Base-by-base conservation (phyloP, 2,888 invertebrate genomes). In the Pristionchus maxplancki region DNA sequence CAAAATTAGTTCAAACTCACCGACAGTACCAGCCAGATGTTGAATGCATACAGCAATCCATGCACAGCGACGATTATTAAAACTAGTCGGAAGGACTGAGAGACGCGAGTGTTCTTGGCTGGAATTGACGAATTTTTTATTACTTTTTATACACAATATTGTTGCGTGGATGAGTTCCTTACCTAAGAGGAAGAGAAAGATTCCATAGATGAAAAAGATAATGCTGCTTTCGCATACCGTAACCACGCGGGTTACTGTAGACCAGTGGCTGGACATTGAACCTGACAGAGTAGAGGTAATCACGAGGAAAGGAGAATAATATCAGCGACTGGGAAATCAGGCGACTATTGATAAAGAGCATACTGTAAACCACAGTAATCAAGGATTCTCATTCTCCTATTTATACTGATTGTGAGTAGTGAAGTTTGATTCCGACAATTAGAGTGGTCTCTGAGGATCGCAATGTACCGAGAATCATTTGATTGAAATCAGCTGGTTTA, bases 1-100 rank as follows among this genome's bases (percentile, higher is more conserved):
- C n/a, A 58, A 24, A 17, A 58, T 58, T 1, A 58, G 58, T n/a
- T n/a, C n/a, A n/a, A 24, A 9, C 74, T 40, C 17, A 78, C 78
- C 44, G 78, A 78, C 0, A 78, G 78, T 6, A 78, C 78, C 9
- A 78, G 78, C 78, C 78, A 78, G 44, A 78, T 78, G n/a, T 78
- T 78, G 48, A 78, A 78, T n/a, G 44, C 78, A n/a, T 78, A 78
- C 78, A 78, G 11, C 28, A 78, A n/a, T 78, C 78, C 78, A 28
- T 78, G 78, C 15, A 78, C 78, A 4, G 44, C 78, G 11, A 78
- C 44, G 9, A 78, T 48, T 0, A 48, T 78, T 3, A 78, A 15
- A n/a, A 78, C 78, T 3, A 78, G 20, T 44, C 15, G 40, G 34
- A 44, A 78, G 8, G 78, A 48, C 28, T 78, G 78, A 13, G 78